These are phyloP conservation scores for Odontophorus gujanensis DNA, from an alignment of 2,113 vertebrate species.

Conservation along the genomic window DNA sequence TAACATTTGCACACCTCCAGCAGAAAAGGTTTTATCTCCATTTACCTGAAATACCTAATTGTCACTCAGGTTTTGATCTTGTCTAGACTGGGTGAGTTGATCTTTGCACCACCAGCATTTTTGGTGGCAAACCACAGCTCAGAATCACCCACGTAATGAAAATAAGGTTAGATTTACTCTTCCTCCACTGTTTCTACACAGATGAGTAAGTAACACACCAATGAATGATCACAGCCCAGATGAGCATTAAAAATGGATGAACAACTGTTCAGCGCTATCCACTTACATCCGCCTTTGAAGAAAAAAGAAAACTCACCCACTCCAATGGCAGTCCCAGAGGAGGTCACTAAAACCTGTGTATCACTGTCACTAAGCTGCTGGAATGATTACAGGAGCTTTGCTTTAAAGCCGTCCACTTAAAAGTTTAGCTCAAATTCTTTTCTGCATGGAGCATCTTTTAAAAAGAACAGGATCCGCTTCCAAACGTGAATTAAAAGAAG, in stretches of 20 bases:
- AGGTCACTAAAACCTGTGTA: background rate
- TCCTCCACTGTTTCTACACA: background rate
- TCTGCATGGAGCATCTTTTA: background rate
- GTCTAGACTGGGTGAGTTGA: background rate
- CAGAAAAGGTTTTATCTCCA: background rate
- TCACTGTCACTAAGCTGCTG: background rate
- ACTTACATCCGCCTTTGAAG: background rate
- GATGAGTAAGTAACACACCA: background rate
- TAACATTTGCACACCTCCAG: background rate
- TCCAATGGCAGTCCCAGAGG: background rate
- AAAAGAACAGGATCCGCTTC: background rate
- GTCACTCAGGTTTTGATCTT: background rate
- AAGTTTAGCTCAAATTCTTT: background rate
- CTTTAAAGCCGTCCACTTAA: background rate
- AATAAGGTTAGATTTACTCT: background rate
- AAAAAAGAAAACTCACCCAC: background rate
- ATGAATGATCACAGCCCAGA: background rate
- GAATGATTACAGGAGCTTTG: background rate
- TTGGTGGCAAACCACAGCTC: background rate
- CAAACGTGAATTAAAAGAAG: background rate
- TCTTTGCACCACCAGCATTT: background rate
- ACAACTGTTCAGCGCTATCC: background rate
- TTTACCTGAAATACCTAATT: background rate
- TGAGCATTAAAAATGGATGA: background rate
- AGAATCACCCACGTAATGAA: background rate